These are phyloP conservation scores for Cephus pulcher DNA, from an alignment of 2,888 invertebrate genomes.

Conservation along the genomic window DNA sequence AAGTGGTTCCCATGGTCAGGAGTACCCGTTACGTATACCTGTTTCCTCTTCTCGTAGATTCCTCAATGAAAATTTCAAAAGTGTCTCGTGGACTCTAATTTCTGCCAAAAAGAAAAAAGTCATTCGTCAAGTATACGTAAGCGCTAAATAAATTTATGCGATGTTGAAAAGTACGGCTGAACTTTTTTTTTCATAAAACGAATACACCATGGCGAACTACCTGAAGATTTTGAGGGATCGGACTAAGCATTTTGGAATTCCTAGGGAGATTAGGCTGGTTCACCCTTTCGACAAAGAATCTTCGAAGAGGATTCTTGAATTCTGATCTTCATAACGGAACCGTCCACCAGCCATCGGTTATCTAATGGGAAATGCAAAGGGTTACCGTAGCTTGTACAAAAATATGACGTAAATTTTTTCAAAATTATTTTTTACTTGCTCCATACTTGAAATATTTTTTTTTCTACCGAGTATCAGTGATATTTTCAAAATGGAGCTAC, in stretches of 20 bases:
- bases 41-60: background rate
- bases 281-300: slow-evolving; percentile 12
- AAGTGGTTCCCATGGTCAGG: background rate
- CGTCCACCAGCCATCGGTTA: background rate
- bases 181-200: background rate
- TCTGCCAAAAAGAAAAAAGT: background rate
- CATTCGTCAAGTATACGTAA: background rate
- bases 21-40: background rate
- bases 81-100: background rate
- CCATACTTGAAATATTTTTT: background rate
- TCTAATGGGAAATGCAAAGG: background rate
- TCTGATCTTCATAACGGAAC: background rate
- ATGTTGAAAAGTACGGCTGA: background rate
- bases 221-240: slow-evolving; percentile 14
- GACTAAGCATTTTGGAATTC: slow-evolving; percentile 28
- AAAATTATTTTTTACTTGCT: background rate
- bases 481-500: background rate
- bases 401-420: background rate
- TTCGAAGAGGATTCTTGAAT: background rate
- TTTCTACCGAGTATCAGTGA: background rate
- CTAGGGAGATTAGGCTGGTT: slow-evolving; percentile 38
- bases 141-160: background rate
- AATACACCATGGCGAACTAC: background rate
- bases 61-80: background rate
- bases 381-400: background rate